A percentile compares a stretch with the other conserved stretches of the same genome.
Conservation (phyloP, 2,888 invertebrate genomes). For the Tinea pellionella region DNA sequence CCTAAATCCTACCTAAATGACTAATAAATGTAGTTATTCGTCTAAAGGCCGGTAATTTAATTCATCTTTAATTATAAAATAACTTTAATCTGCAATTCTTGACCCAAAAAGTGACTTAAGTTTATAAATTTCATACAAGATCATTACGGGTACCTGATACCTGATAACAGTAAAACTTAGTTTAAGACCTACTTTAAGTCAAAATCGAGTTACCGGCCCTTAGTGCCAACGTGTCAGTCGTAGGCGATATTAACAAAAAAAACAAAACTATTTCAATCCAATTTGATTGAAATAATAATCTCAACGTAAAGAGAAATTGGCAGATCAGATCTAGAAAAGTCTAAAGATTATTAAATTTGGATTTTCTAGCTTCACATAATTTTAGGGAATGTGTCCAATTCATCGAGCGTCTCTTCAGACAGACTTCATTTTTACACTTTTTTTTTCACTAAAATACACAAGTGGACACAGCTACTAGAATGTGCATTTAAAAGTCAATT, state of each 20-base stretch:
- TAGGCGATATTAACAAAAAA: not conserved
- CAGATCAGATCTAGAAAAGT: not conserved
- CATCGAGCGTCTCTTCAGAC: not conserved
- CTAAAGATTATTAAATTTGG: not conserved
- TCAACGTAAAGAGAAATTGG: not conserved
- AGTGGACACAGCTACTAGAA: too few relatives aligned
- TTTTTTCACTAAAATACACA: too few relatives aligned
- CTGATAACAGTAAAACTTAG: too few relatives aligned
- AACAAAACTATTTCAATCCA: too few relatives aligned
- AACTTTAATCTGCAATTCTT: too few relatives aligned
- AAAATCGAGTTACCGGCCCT: too few relatives aligned
- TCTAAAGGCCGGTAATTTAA: too few relatives aligned
- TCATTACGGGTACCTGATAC: too few relatives aligned
- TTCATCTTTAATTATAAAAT: too few relatives aligned
- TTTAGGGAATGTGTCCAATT: not conserved
- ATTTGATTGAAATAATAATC: not conserved
- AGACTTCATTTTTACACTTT: not conserved
- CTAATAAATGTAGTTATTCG: not conserved
- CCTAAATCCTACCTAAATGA: constrained; percentile 7
- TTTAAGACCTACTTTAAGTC: too few relatives aligned
- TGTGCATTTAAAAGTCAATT: not conserved
- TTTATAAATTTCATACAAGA: too few relatives aligned
- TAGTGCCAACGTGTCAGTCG: not conserved
- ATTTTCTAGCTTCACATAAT: not conserved
- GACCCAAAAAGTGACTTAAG: too few relatives aligned